Percentiles rank a stretch among this genome's conserved stretches.
These are phyloP conservation scores for Choreutis nemorana DNA, from an alignment of 2,888 invertebrate species.

Conservation along the genomic window DNA sequence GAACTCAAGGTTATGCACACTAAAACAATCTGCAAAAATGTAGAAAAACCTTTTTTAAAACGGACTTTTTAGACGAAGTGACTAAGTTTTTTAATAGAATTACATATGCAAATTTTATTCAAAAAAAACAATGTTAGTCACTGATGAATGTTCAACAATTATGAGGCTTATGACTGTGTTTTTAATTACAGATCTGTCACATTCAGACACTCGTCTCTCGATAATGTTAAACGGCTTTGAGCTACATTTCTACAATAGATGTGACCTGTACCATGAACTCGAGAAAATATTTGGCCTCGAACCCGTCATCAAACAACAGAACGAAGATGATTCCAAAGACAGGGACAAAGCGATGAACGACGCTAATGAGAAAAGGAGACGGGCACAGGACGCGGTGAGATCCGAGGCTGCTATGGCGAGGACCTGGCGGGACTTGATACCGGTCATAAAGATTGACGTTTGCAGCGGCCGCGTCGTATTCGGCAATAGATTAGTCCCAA, in stretches of 20 bases:
- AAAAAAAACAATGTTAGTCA: background rate
- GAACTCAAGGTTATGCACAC: no score
- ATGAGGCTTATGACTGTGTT: no score
- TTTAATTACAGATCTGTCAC: constrained; percentile 82
- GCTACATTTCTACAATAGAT: constrained; percentile 93
- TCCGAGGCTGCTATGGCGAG: constrained; percentile 86
- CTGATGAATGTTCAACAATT: no score
- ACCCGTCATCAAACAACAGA: constrained; percentile 76
- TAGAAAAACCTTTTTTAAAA: no score
- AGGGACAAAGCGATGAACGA: constrained; percentile 69
- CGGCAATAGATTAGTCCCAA: constrained; percentile 94
- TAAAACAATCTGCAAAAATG: no score
- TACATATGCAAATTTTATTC: background rate
- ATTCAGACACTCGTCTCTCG: constrained; percentile 91
- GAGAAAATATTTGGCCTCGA: constrained; percentile 90
- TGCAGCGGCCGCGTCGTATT: constrained; percentile 92
- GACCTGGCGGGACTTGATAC: constrained; percentile 95
- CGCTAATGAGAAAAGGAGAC: constrained; percentile 66
- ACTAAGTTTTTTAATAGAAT: no score
- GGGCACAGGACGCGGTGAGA: constrained; percentile 60
- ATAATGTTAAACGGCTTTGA: constrained; percentile 94
- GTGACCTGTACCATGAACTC: constrained; percentile 83
- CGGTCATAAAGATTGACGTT: constrained; percentile 94
- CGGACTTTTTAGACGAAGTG: no score
- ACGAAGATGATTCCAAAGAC: constrained; percentile 60